A percentile compares a stretch with the other conserved stretches of the same genome.
These are phyloP conservation scores for Sylvilagus bachmani DNA, from an alignment of 2,113 vertebrate genomes.

Conservation along the genomic window DNA sequence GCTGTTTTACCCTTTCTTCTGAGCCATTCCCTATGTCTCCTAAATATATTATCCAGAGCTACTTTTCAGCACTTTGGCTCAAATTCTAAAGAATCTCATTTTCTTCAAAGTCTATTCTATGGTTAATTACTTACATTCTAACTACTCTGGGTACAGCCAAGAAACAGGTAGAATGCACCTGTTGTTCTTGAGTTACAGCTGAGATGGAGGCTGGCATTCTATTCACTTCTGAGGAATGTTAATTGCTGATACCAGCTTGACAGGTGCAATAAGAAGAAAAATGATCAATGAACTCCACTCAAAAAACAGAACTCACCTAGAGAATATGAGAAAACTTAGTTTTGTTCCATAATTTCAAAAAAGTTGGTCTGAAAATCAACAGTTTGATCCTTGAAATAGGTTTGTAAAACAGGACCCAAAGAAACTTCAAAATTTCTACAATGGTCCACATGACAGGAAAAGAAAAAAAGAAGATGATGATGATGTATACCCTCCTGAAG, in stretches of 20 bases:
- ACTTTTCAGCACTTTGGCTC: conserved; percentile 65
- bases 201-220: conserved; percentile 54
- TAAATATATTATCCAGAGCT: conserved; percentile 31
- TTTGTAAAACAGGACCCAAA: conserved; percentile 49
- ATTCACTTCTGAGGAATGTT: conserved; percentile 68
- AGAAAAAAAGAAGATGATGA: not conserved
- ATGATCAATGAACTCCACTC: conserved; percentile 52
- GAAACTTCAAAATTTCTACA: conserved; percentile 52
- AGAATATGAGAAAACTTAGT: conserved; percentile 49
- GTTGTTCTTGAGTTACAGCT: conserved; percentile 66
- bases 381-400: conserved; percentile 32
- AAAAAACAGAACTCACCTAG: not conserved
- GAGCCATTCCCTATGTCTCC: conserved; percentile 46
- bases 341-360: conserved; percentile 21
- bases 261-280: conserved; percentile 53
- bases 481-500: not conserved
- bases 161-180: conserved; percentile 67
- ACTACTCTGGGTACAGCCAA: conserved; percentile 2
- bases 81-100: conserved; percentile 62
- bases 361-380: conserved; percentile 30
- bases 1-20: conserved; percentile 53
- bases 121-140: conserved; percentile 66
- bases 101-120: conserved; percentile 46
- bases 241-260: conserved; percentile 61
- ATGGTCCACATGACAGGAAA: not conserved